These are phyloP conservation scores for Lysandra coridon DNA, from an alignment of 2,888 invertebrate species.

Conservation along the genomic window DNA sequence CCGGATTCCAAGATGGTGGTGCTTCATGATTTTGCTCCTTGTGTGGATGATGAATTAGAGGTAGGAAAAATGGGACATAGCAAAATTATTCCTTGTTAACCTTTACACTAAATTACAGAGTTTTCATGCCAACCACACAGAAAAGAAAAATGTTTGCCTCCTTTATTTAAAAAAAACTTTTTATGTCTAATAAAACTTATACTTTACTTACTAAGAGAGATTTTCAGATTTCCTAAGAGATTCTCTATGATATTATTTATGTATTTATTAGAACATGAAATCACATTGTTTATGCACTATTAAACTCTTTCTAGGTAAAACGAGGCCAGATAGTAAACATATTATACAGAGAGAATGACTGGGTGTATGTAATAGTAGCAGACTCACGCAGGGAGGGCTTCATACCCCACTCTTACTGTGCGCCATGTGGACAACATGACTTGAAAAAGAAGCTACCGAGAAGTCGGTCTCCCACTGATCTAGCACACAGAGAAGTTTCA, in stretches of 20 bases:
- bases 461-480: slow-evolving; percentile 80
- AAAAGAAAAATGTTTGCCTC: no score
- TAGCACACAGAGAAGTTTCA: slow-evolving; percentile 81
- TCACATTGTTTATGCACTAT: background rate
- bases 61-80: slow-evolving; percentile 63
- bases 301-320: slow-evolving; percentile 80
- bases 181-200: background rate
- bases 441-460: slow-evolving; percentile 94
- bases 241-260: no score
- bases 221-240: background rate
- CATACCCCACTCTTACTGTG: slow-evolving; percentile 96
- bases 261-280: no score
- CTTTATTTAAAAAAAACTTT: no score
- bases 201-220: background rate
- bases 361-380: slow-evolving; percentile 97
- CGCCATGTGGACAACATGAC: slow-evolving; percentile 92
- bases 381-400: slow-evolving; percentile 95
- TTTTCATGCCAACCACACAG: no score
- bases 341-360: slow-evolving; percentile 96
- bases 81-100: background rate
- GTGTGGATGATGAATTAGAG: slow-evolving; percentile 96
- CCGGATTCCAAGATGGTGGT: slow-evolving; percentile 98
- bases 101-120: background rate
- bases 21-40: slow-evolving; percentile 95
- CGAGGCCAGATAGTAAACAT: slow-evolving; percentile 97